Percentiles rank a stretch among this genome's conserved stretches.
Evolutionary conservation across 2,888 invertebrate species (phyloP).

Genomic region (Cactoblastis cactorum): DNA sequence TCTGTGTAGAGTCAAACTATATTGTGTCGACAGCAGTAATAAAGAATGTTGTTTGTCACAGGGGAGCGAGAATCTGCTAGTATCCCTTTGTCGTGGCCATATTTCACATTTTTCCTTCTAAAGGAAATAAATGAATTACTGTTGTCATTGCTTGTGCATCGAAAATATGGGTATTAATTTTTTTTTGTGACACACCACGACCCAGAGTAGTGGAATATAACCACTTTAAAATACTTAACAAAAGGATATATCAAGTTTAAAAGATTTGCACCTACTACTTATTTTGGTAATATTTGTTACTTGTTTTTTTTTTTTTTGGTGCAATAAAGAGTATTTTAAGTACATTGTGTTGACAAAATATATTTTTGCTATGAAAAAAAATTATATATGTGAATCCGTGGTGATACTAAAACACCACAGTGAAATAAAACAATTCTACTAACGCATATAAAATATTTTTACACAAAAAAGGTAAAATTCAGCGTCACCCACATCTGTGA

Average conservation of each 20-base stretch:
- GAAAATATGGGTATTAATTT: constrained; percentile 8
- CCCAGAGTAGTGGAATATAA: background rate
- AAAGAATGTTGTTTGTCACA: constrained; percentile 35
- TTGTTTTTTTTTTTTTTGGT: too few relatives aligned
- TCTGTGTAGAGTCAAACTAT: constrained; percentile 45
- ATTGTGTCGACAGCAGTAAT: constrained; percentile 43
- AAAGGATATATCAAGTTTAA: background rate
- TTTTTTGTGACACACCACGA: background rate
- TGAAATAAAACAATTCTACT: constrained; percentile 17
- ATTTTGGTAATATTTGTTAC: too few relatives aligned
- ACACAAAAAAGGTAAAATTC: constrained; percentile 4
- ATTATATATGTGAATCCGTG: background rate
- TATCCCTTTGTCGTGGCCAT: constrained; percentile 30
- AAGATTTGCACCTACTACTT: too few relatives aligned
- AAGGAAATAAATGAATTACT: constrained; percentile 17
- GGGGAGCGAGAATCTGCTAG: constrained; percentile 39
- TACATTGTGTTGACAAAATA: too few relatives aligned
- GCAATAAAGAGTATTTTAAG: too few relatives aligned
- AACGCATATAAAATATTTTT: constrained; percentile 5
- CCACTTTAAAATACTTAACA: background rate
- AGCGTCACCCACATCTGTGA: constrained; percentile 9
- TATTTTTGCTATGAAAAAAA: too few relatives aligned
- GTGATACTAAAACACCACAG: background rate
- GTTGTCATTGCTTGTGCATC: constrained; percentile 10
- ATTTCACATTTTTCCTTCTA: constrained; percentile 24